A percentile compares a stretch with the other conserved stretches of the same genome.
phyloP scores from a whole-genome alignment of 2,888 invertebrate genomes.

The Pinctada fucata region DNA sequence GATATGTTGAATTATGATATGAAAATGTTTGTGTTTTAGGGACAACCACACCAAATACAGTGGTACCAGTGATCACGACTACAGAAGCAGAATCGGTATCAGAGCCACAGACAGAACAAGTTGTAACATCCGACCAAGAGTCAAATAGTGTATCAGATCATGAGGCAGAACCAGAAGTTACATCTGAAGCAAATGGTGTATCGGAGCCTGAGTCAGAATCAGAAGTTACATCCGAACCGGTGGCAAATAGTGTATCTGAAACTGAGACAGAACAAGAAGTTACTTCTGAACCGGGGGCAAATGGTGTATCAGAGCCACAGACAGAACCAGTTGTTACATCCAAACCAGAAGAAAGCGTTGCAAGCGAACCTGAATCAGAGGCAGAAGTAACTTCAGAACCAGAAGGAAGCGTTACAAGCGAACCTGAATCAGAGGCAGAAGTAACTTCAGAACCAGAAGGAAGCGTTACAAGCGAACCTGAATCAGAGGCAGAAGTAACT shows the following conservation, averaged over 20 bases:
- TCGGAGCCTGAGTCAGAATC: conserved; percentile 30
- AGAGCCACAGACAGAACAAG: conserved; percentile 22
- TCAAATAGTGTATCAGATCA: conserved; percentile 34
- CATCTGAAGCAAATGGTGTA: conserved; percentile 26
- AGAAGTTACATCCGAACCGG: conserved; percentile 24
- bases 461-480: conserved; percentile 10
- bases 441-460: conserved; percentile 27
- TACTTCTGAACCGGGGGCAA: conserved; percentile 28
- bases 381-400: conserved; percentile 19
- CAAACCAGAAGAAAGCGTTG: conserved; percentile 24
- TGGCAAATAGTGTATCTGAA: conserved; percentile 9
- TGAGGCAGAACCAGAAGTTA: conserved; percentile 27
- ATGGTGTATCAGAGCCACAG: conserved; percentile 24
- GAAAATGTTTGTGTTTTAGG: no score
- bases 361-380: conserved; percentile 24
- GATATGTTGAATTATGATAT: no score
- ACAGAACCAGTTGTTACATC: conserved; percentile 10
- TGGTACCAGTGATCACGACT: no score
- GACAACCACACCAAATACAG: no score
- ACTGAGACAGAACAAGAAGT: conserved; percentile 31
- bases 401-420: conserved; percentile 17
- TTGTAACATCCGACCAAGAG: conserved; percentile 21
- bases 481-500: conserved; percentile 14
- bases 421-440: conserved; percentile 19
- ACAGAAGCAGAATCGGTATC: conserved; percentile 5